Evolutionary conservation across 2,113 vertebrate species (phyloP).

Genomic region (Chrysemys picta): DNA sequence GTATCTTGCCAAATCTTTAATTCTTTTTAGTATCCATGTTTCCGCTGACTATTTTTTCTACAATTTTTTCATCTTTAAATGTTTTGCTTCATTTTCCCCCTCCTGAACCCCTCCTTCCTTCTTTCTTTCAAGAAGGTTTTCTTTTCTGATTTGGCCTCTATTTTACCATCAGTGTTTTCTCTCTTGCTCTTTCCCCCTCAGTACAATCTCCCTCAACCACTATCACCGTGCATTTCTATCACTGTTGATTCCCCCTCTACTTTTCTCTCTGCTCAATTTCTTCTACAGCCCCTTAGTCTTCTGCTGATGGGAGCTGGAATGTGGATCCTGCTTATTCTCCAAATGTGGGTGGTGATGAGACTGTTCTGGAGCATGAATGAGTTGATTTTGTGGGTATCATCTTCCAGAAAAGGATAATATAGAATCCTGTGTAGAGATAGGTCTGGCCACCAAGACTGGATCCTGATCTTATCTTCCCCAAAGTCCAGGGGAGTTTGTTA

Average conservation of each 20-base stretch:
- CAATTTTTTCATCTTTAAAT: background rate
- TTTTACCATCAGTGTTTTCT: background rate
- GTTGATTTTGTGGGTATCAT: background rate
- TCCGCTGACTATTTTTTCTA: background rate
- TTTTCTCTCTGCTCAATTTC: background rate
- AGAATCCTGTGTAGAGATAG: background rate
- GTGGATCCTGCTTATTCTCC: background rate
- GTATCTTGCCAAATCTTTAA: background rate
- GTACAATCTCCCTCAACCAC: background rate
- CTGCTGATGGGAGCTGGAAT: background rate
- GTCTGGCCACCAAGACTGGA: accelerated
- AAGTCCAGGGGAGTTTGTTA: background rate
- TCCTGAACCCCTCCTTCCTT: background rate
- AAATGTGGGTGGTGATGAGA: background rate
- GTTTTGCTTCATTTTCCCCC: background rate
- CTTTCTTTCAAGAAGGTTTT: background rate
- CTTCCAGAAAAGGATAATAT: background rate
- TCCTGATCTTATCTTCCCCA: background rate
- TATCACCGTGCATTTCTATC: background rate
- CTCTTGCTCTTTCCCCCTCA: background rate
- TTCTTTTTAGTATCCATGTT: accelerated
- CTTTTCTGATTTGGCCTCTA: background rate
- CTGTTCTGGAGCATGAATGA: background rate
- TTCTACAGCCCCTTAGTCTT: background rate
- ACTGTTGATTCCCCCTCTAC: background rate